A percentile compares a stretch with the other conserved stretches of the same genome.
Evolutionary conservation across 2,797 vertebrate species (phyloP).

Genomic region (Sphenodon punctatus): DNA sequence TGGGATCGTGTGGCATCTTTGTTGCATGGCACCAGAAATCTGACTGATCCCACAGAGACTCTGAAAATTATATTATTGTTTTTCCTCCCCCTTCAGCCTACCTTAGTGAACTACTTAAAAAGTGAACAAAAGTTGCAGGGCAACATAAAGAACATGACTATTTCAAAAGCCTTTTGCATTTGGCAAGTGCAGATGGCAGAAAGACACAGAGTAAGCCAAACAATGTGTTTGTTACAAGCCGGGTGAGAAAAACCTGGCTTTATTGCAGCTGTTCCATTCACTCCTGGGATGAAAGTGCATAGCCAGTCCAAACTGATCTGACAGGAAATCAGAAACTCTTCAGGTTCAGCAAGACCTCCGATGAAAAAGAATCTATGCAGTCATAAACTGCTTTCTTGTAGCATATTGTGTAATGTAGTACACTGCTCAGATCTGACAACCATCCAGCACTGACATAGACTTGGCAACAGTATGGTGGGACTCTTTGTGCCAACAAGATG

Average conservation of each 20-base stretch:
- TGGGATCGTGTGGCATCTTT: not conserved
- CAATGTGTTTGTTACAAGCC: conserved; percentile 18
- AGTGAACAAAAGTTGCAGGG: not conserved
- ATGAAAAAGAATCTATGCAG: not conserved
- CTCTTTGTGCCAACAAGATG: conserved; percentile 56
- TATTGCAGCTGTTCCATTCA: not conserved
- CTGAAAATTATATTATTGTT: not conserved
- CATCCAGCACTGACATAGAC: conserved; percentile 45
- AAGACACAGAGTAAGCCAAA: conserved; percentile 10
- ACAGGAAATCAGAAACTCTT: conserved; percentile 28
- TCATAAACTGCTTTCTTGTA: conserved; percentile 7
- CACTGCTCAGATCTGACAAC: conserved; percentile 49
- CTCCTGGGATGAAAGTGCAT: conserved; percentile 20
- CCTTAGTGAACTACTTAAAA: not conserved
- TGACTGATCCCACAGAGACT: not conserved
- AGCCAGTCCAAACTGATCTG: conserved; percentile 3
- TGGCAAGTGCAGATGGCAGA: conserved; percentile 8
- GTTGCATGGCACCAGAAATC: not conserved
- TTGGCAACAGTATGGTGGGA: conserved; percentile 55
- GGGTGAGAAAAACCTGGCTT: not conserved
- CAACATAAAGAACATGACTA: not conserved
- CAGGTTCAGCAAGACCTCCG: not conserved
- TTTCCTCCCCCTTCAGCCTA: not conserved
- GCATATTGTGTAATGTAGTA: conserved; percentile 14
- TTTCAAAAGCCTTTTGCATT: conserved; percentile 25